Evolutionary conservation across 2,113 vertebrate species (phyloP).

Genomic region (Mormyrus iriodes): DNA sequence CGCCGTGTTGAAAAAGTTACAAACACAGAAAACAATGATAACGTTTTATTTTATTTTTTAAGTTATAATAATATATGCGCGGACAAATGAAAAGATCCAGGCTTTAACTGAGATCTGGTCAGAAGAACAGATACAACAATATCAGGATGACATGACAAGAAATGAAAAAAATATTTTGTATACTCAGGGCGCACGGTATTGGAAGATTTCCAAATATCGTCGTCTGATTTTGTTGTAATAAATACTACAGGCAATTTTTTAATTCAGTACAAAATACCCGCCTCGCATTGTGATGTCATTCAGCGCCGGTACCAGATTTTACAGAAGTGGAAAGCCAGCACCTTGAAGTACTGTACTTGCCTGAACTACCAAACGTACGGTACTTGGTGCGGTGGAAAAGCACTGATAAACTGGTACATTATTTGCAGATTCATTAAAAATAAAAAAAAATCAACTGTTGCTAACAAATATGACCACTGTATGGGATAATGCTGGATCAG

Average conservation of each 20-base stretch:
- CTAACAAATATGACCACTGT: too few relatives aligned
- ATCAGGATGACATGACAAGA: neutral
- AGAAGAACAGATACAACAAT: neutral
- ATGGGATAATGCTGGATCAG: too few relatives aligned
- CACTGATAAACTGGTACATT: too few relatives aligned
- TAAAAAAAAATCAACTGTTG: too few relatives aligned
- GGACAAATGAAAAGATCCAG: neutral
- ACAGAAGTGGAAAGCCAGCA: neutral
- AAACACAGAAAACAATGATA: neutral
- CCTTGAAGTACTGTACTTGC: neutral
- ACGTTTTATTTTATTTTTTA: neutral
- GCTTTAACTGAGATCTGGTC: neutral
- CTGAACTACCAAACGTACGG: too few relatives aligned
- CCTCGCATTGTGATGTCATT: neutral
- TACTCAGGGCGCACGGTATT: neutral
- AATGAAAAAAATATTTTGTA: neutral
- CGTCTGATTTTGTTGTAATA: too few relatives aligned
- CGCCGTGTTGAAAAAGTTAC: neutral
- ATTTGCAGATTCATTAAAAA: too few relatives aligned
- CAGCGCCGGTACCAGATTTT: neutral
- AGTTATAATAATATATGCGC: neutral
- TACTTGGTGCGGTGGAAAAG: too few relatives aligned
- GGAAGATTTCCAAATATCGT: neutral
- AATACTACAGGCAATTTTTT: neutral
- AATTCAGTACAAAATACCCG: neutral